A percentile compares a stretch with the other conserved stretches of the same genome.
phyloP scores from a whole-genome alignment of 2,797 vertebrate species.

The Etheostoma perlongum region DNA sequence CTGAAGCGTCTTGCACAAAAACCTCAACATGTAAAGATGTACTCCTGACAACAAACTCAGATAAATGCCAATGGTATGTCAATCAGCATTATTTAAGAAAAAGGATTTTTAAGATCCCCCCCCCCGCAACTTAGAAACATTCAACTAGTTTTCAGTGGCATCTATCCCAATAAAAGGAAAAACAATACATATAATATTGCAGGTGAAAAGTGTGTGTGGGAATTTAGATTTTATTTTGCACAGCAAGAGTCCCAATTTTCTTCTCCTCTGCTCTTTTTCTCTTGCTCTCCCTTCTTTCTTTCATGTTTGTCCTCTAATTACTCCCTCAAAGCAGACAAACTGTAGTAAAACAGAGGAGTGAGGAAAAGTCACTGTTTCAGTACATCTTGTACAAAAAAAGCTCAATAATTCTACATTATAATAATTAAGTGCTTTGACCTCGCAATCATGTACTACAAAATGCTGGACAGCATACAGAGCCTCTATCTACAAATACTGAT shows the following conservation, averaged over 20 bases:
- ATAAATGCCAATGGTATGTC: neutral
- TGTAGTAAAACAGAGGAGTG: conserved; percentile 4
- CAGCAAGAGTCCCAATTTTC: conserved; percentile 45
- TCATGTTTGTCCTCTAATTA: conserved; percentile 41
- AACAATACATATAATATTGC: conserved; percentile 27
- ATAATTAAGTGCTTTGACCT: neutral
- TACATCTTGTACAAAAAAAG: conserved; percentile 7
- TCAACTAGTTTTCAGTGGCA: conserved; percentile 29
- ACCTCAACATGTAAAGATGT: neutral
- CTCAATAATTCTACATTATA: conserved; percentile 4
- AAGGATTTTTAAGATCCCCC: neutral
- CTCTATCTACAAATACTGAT: neutral
- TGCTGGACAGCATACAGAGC: neutral
- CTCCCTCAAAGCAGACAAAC: conserved; percentile 32
- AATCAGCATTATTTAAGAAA: too few relatives aligned
- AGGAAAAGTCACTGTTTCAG: conserved; percentile 25
- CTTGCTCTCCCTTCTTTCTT: conserved; percentile 38
- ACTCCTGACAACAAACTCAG: neutral
- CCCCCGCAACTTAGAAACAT: neutral
- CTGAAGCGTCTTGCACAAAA: neutral
- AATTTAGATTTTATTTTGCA: too few relatives aligned
- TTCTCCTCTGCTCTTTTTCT: conserved; percentile 32
- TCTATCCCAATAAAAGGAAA: conserved; percentile 34
- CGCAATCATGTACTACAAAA: neutral
- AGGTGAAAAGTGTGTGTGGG: too few relatives aligned